A percentile compares a stretch with the other conserved stretches of the same genome.
These are phyloP conservation scores for Jordanella pulchra DNA, from an alignment of 2,797 vertebrate genomes.

Conservation along the genomic window DNA sequence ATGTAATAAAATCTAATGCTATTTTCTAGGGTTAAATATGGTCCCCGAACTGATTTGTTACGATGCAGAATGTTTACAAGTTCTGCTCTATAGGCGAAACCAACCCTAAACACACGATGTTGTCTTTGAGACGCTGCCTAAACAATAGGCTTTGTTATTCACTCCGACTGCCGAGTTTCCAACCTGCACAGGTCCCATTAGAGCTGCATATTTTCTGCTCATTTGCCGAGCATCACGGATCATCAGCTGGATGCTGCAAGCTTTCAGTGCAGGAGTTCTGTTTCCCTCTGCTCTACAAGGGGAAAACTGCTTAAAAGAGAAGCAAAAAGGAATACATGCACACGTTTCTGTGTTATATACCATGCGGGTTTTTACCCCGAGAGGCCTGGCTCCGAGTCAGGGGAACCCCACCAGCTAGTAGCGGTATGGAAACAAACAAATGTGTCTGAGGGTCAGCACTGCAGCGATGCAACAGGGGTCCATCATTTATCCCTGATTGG, in stretches of 20 bases:
- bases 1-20: too few species aligned
- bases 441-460: slow-evolving; percentile 19
- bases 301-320: background rate
- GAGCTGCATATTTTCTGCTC: slow-evolving; percentile 51
- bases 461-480: slow-evolving; percentile 40
- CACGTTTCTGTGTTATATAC: background rate
- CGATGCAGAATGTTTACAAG: background rate
- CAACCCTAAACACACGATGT: background rate
- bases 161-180: slow-evolving; percentile 7
- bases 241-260: slow-evolving; percentile 21
- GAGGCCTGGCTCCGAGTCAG: slow-evolving; percentile 51
- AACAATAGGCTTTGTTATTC: background rate
- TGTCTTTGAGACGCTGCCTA: too few species aligned
- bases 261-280: background rate
- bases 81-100: background rate
- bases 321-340: background rate
- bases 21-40: background rate
- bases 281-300: slow-evolving; percentile 3
- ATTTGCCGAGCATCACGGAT: slow-evolving; percentile 41
- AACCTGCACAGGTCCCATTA: slow-evolving; percentile 26
- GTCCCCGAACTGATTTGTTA: background rate
- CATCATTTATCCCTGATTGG: slow-evolving; percentile 77
- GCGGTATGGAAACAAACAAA: slow-evolving; percentile 20
- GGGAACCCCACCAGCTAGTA: slow-evolving; percentile 15
- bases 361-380: slow-evolving; percentile 25